Conservation (phyloP, 2,888 invertebrate species). For the Subacronicta megacephala region DNA sequence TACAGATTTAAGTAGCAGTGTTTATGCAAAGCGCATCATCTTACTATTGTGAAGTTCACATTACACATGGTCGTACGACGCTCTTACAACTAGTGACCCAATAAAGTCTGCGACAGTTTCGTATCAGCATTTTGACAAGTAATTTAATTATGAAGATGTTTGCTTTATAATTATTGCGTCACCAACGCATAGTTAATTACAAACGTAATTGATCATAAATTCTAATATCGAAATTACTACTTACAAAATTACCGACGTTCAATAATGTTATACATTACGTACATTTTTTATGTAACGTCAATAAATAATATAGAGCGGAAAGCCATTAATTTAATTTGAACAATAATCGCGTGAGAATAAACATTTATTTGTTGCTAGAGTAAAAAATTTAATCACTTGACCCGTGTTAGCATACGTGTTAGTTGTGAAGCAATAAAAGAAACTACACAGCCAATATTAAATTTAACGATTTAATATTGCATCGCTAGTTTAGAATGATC, state of each 20-base stretch:
- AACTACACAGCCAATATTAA: conserved; percentile 86
- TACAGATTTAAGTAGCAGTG: conserved; percentile 13
- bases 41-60: conserved; percentile 67
- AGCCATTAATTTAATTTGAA: conserved; percentile 75
- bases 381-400: conserved; percentile 79
- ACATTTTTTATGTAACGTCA: conserved; percentile 67
- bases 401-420: conserved; percentile 81
- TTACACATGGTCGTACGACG: conserved; percentile 67
- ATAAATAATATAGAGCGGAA: conserved; percentile 71
- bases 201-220: conserved; percentile 43
- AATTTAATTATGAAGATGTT: conserved; percentile 69
- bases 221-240: conserved; percentile 46
- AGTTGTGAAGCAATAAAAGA: conserved; percentile 86
- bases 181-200: conserved; percentile 45
- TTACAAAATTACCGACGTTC: conserved; percentile 35
- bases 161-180: conserved; percentile 66
- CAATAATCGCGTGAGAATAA: conserved; percentile 86
- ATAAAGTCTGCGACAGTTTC: conserved; percentile 69
- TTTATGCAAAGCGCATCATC: conserved; percentile 45
- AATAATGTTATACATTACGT: conserved; percentile 55
- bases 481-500: conserved; percentile 74
- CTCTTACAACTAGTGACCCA: conserved; percentile 72
- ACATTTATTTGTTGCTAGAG: conserved; percentile 79
- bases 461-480: conserved; percentile 88
- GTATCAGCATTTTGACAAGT: conserved; percentile 76